A percentile compares a stretch with the other conserved stretches of the same genome.
Conservation (phyloP, 2,797 vertebrate genomes). For the Mycteria americana region DNA sequence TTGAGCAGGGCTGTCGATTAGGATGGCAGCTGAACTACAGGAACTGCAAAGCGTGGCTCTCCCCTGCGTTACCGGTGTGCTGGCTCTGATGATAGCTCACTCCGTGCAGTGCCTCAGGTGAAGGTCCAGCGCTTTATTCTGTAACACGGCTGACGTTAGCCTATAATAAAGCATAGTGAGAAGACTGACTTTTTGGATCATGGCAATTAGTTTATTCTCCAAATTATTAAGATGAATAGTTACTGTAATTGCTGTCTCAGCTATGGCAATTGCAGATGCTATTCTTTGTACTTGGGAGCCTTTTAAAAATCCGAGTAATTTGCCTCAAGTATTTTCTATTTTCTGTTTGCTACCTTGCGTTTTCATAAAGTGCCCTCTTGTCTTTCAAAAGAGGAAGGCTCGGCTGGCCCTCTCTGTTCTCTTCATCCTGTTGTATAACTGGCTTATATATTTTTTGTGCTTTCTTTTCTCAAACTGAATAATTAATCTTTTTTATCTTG, state of each 20-base stretch:
- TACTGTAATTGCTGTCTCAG: background rate
- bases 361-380: background rate
- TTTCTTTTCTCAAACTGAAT: background rate
- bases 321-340: background rate
- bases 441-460: background rate
- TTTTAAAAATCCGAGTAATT: background rate
- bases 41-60: background rate
- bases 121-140: background rate
- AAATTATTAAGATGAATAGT: background rate
- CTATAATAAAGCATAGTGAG: background rate
- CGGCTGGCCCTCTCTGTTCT: background rate
- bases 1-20: background rate
- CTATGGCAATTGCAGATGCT: background rate
- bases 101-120: background rate
- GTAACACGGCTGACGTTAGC: background rate
- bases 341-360: background rate
- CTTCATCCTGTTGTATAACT: background rate
- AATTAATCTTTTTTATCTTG: background rate
- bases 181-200: background rate
- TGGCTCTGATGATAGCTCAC: background rate
- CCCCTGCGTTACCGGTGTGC: background rate
- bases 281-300: background rate
- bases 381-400: slow-evolving; percentile 10
- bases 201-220: background rate
- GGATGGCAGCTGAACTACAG: background rate